These are phyloP conservation scores for Helicoverpa assulta DNA, from an alignment of 2,888 invertebrate species.

Conservation along the genomic window DNA sequence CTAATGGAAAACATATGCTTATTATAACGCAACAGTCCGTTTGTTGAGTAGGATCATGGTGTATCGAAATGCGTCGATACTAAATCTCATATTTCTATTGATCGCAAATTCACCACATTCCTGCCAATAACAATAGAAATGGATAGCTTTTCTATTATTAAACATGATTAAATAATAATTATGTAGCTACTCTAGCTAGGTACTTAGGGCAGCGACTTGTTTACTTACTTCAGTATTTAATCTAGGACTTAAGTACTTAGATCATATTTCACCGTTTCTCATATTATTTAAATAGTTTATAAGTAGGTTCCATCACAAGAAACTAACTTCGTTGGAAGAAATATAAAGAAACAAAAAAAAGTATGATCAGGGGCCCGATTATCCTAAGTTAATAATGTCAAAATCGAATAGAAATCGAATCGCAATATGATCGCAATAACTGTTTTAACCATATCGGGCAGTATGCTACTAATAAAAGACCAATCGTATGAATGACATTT, in stretches of 20 bases:
- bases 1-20: background rate
- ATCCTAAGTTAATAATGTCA: too few species aligned
- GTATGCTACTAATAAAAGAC: too few species aligned
- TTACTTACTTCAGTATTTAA: background rate
- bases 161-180: conserved; percentile 19
- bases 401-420: too few species aligned
- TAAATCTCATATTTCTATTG: conserved; percentile 41
- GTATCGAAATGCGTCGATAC: conserved; percentile 21
- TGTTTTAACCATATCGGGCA: too few species aligned
- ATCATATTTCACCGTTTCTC: background rate
- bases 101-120: conserved; percentile 40
- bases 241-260: background rate
- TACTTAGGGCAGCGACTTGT: background rate
- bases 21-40: background rate
- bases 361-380: too few species aligned
- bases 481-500: too few species aligned
- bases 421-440: too few species aligned
- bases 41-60: conserved; percentile 11
- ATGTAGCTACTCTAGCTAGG: background rate
- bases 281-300: too few species aligned
- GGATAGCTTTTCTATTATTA: conserved; percentile 10
- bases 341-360: too few species aligned
- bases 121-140: conserved; percentile 19
- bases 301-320: too few species aligned
- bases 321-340: too few species aligned